phyloP scores from a whole-genome alignment of 2,113 vertebrate genomes.

The Polypterus bichir region DNA sequence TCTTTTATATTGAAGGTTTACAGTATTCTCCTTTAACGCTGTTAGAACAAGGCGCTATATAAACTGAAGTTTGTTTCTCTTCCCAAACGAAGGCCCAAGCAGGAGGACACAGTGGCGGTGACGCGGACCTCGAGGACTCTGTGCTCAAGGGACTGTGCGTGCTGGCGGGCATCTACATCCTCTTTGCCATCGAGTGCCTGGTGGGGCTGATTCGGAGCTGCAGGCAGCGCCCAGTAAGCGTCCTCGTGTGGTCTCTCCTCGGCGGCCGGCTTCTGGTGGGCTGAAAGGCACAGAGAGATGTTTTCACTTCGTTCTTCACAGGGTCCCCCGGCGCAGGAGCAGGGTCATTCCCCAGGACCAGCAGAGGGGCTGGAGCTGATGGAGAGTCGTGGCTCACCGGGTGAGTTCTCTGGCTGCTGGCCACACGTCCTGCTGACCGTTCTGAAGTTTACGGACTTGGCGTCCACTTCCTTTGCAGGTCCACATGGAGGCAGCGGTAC shows the following conservation, averaged over 20 bases:
- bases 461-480: slow-evolving; percentile 8
- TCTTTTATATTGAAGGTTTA: no score
- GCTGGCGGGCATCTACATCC: slow-evolving; percentile 53
- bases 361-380: slow-evolving; percentile 9
- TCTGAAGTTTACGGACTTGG: not conserved
- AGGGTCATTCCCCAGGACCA: not conserved
- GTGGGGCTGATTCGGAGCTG: slow-evolving; percentile 30
- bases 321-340: slow-evolving; percentile 2
- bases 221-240: not conserved
- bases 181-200: slow-evolving; percentile 52
- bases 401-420: not conserved
- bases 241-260: no score
- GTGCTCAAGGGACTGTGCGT: slow-evolving; percentile 46
- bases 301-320: slow-evolving; percentile 11
- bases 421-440: not conserved
- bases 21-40: no score
- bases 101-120: slow-evolving; percentile 9
- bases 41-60: no score
- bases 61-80: not conserved
- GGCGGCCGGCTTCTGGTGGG: not conserved
- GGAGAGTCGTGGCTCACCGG: slow-evolving; percentile 10
- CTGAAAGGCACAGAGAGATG: slow-evolving; percentile 1
- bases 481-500: not conserved
- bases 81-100: slow-evolving; percentile 35
- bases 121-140: slow-evolving; percentile 25